Conservation (phyloP, 1,140 invertebrate genomes). For the Argopecten irradians region DNA sequence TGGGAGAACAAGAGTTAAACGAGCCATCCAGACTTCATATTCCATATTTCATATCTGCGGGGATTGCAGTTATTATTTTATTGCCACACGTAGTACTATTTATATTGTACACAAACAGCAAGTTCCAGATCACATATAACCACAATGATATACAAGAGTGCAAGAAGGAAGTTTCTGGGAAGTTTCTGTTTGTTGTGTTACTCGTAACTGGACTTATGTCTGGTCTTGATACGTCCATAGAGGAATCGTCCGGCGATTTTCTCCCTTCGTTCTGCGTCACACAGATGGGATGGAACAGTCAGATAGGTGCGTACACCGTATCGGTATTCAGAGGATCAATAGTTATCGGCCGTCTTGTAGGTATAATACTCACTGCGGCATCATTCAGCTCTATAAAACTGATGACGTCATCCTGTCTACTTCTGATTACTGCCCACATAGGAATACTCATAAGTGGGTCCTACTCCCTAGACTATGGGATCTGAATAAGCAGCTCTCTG, state of each 20-base stretch:
- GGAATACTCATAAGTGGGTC: background rate
- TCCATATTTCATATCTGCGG: no score
- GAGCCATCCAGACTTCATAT: no score
- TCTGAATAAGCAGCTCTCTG: background rate
- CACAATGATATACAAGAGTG: background rate
- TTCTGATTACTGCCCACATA: background rate
- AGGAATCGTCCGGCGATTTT: background rate
- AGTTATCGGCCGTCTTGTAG: background rate
- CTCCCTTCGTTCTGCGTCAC: background rate
- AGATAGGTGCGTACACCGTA: background rate
- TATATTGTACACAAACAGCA: background rate
- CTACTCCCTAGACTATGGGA: background rate
- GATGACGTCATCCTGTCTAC: background rate
- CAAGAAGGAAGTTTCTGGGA: background rate
- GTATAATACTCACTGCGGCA: background rate
- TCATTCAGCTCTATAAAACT: background rate
- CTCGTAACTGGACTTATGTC: background rate
- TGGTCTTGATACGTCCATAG: background rate
- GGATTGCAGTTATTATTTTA: no score
- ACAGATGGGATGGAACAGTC: background rate
- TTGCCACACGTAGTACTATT: background rate
- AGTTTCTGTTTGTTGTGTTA: background rate
- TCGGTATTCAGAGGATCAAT: background rate
- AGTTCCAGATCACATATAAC: background rate
- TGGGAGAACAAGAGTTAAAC: background rate